Base-by-base conservation (phyloP, 2,113 vertebrate genomes). In the Menidia beryllina region DNA sequence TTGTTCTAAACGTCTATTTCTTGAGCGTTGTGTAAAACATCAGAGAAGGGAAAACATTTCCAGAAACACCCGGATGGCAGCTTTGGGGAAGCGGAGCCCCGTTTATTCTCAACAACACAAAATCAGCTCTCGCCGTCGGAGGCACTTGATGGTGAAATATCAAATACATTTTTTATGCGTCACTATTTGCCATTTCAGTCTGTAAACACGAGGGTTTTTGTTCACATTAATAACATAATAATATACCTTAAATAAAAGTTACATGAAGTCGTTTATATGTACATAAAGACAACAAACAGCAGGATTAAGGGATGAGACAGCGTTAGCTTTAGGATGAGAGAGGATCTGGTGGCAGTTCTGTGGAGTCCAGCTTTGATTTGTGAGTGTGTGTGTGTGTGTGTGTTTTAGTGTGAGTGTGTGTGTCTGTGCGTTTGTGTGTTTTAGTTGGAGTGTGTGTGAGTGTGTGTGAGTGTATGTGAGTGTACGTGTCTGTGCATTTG, bases 41-140 rank as follows among this genome's bases (percentile, higher is more conserved):
- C 5, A 41, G 43, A 47, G 15, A 14, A 57, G n/a, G n/a, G 14
- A n/a, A 39, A 45, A 30, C 7, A 34, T 55, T 59, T 72, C 47
- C 7, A 57, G 61, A 59, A 8, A 12, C 57, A 14, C 26, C 67
- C 36, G 43, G 48, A 73, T 24, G 55, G 56, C 62, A 43, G 54
- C 43, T 27, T 75, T 81, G 9, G 27, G 23, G 69, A 52, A 34
- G 64, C 55, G 69, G 72, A n/a, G 14, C 7, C 41, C 24, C 47
- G 48, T 88, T 90, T 89, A 91, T 90, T 91, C 55, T 72, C 45
- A 43, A 65, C 43, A 59, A 63, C 43, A 81, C 59, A 77, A 70
- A 77, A 83, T 78, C 61, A 77, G 14, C 52, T 69, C 25, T 72
- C 25, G 41, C 8, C 27, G 10, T 69, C 30, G 54, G 79, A 79